Evolutionary conservation across 2,888 invertebrate genomes (phyloP).

Genomic region (Heliconius aoede): DNA sequence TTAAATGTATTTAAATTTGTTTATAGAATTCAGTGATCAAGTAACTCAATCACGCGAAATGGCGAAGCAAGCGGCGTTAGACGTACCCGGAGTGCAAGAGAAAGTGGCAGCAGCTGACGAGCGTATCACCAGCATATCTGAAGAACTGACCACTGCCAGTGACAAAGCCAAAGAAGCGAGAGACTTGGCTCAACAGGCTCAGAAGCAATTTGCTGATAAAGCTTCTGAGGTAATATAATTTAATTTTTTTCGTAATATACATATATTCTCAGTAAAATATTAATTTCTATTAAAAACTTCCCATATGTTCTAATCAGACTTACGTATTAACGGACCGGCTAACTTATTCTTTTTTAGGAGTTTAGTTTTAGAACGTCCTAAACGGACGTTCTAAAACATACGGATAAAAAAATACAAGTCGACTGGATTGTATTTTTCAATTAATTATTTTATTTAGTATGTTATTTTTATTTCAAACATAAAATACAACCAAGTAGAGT

Average conservation of each 20-base stretch:
- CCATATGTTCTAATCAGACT: too few species aligned
- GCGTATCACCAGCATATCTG: constrained; percentile 88
- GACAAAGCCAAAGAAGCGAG: constrained; percentile 89
- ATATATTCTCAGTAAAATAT: too few species aligned
- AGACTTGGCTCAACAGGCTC: constrained; percentile 89
- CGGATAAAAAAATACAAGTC: too few species aligned
- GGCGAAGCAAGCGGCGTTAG: constrained; percentile 90
- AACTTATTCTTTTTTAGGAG: too few species aligned
- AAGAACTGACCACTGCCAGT: constrained; percentile 90
- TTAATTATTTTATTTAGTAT: too few species aligned
- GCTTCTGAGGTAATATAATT: constrained; percentile 85
- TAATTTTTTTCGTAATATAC: neutral
- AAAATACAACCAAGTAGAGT: too few species aligned
- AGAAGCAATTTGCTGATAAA: constrained; percentile 89
- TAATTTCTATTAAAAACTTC: too few species aligned
- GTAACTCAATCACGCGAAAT: constrained; percentile 92
- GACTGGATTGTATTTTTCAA: too few species aligned
- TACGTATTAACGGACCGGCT: too few species aligned
- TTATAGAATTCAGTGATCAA: constrained; percentile 92
- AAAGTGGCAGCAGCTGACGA: constrained; percentile 85
- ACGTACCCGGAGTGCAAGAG: constrained; percentile 89
- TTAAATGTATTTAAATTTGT: neutral
- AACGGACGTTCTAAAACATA: too few species aligned
- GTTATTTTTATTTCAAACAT: too few species aligned
- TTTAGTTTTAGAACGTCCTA: too few species aligned